Evolutionary conservation across 1,140 invertebrate species (phyloP).

Genomic region (Acromyrmex charruanus): DNA sequence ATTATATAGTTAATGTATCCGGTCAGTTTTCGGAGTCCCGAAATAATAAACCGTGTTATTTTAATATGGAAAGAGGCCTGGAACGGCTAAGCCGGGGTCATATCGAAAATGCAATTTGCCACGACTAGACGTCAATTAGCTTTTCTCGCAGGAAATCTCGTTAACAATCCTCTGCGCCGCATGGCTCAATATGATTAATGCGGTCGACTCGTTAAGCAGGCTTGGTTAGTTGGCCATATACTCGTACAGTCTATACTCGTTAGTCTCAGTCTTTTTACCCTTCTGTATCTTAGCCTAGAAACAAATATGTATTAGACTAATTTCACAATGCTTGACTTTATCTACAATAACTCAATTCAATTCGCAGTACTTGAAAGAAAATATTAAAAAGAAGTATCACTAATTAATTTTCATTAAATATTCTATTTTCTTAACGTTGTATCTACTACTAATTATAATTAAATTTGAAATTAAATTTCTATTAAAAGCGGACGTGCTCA

Average conservation of each 20-base stretch:
- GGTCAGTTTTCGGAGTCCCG: neutral
- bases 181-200: slow-evolving; percentile 57
- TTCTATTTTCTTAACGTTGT: neutral
- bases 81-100: slow-evolving; percentile 44
- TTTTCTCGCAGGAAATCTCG: slow-evolving; percentile 62
- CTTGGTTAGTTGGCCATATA: slow-evolving; percentile 27
- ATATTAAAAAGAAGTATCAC: neutral
- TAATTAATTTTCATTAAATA: slow-evolving; percentile 2
- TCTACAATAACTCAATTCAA: neutral
- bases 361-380: neutral
- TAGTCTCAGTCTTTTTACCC: slow-evolving; percentile 8
- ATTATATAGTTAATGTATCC: neutral
- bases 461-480: slow-evolving; percentile 14
- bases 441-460: neutral
- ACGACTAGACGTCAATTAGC: slow-evolving; percentile 61
- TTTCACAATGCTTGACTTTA: neutral
- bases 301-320: neutral
- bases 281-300: neutral
- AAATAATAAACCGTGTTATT: slow-evolving; percentile 36
- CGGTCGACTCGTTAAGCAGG: slow-evolving; percentile 61
- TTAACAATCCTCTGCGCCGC: slow-evolving; percentile 60
- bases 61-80: slow-evolving; percentile 30
- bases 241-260: slow-evolving; percentile 19
- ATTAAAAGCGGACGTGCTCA: slow-evolving; percentile 1
- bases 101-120: slow-evolving; percentile 69